Conservation (phyloP, 2,888 invertebrate species). For the Noctua comes region DNA sequence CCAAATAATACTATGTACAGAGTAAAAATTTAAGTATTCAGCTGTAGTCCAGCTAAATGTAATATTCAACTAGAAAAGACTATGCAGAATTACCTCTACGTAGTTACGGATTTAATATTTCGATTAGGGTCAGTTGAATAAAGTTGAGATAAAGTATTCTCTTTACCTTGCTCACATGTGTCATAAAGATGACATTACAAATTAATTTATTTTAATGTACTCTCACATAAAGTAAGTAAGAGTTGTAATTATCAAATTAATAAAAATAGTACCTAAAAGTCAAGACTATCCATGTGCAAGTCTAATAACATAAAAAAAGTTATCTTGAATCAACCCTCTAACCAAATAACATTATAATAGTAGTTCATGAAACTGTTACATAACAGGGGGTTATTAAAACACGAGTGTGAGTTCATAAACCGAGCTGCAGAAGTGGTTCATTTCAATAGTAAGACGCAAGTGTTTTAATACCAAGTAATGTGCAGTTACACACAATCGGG, state of each 20-base stretch:
- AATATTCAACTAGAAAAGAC: conserved; percentile 24
- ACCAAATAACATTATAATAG: neutral
- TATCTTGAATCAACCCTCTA: neutral
- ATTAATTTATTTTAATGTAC: neutral
- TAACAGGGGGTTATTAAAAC: neutral
- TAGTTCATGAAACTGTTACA: neutral
- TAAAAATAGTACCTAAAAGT: neutral
- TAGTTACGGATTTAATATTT: conserved; percentile 48
- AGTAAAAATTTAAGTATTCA: conserved; percentile 33
- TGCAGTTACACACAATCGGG: neutral
- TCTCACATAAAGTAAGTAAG: neutral
- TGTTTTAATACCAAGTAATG: neutral
- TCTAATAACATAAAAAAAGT: neutral
- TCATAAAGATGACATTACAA: neutral
- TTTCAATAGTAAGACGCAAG: neutral
- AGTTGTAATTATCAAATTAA: neutral
- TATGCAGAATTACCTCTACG: conserved; percentile 51
- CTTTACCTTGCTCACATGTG: neutral
- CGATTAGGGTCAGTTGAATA: conserved; percentile 45
- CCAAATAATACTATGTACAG: conserved; percentile 57
- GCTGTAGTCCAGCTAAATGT: conserved; percentile 33
- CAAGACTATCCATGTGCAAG: neutral
- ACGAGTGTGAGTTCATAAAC: neutral
- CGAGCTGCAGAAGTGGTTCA: neutral
- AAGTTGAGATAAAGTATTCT: neutral